Conservation (phyloP, 2,797 vertebrate species). For the Todus mexicanus region DNA sequence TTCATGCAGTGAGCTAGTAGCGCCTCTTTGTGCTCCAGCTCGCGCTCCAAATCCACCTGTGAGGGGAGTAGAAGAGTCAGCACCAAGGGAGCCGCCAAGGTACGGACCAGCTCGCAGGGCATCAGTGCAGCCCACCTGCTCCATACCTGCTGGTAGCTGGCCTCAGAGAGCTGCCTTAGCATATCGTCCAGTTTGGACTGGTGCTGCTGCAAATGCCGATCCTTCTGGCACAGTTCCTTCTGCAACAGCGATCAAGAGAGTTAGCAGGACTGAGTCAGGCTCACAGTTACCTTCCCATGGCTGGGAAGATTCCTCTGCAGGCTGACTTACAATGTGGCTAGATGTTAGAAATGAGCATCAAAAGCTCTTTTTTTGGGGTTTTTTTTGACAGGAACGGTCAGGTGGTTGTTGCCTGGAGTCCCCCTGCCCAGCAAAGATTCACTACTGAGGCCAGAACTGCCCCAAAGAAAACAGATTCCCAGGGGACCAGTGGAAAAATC, state of each 20-base stretch:
- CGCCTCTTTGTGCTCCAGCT: slow-evolving; percentile 84
- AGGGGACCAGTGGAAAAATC: background rate
- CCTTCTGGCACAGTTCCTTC: slow-evolving; percentile 93
- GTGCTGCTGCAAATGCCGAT: slow-evolving; percentile 87
- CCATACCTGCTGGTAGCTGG: slow-evolving; percentile 83
- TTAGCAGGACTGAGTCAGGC: background rate
- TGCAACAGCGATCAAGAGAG: slow-evolving; percentile 56
- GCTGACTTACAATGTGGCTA: background rate
- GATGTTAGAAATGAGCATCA: background rate
- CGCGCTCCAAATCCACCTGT: slow-evolving; percentile 84
- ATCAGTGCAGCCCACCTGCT: background rate
- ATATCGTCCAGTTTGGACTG: slow-evolving; percentile 89
- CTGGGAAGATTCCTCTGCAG: background rate
- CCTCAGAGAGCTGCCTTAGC: slow-evolving; percentile 83
- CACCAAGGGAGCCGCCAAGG: background rate
- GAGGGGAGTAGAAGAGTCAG: background rate
- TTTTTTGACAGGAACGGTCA: background rate
- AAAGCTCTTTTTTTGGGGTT: background rate
- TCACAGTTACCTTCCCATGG: background rate
- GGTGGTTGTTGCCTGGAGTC: background rate
- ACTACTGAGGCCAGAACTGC: background rate
- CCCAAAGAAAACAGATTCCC: background rate
- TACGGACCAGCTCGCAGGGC: background rate
- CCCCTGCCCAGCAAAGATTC: background rate
- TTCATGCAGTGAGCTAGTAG: slow-evolving; percentile 83